phyloP scores from a whole-genome alignment of 2,797 vertebrate genomes.

The Sphenopsis melanotis region DNA sequence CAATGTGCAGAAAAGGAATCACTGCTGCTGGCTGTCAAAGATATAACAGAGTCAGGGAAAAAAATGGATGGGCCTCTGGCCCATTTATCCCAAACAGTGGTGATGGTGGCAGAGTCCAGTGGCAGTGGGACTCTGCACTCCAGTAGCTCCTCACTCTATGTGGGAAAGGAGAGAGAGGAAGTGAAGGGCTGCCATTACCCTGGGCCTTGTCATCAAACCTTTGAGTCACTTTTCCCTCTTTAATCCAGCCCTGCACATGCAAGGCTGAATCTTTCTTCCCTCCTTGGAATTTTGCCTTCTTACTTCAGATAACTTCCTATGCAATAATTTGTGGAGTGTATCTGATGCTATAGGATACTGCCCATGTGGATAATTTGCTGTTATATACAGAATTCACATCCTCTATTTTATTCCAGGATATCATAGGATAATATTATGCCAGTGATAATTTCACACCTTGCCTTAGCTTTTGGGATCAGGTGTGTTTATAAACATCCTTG shows the following conservation, averaged over 20 bases:
- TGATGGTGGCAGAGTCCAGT: neutral
- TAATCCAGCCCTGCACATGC: neutral
- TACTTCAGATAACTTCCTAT: neutral
- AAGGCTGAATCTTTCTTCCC: neutral
- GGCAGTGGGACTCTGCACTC: neutral
- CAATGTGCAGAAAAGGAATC: neutral
- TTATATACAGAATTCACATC: neutral
- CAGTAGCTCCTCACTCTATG: neutral
- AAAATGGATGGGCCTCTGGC: neutral
- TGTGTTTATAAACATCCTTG: neutral
- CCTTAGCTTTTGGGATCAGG: neutral
- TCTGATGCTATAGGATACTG: neutral
- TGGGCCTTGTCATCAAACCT: neutral
- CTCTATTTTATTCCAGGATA: neutral
- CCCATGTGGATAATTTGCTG: neutral
- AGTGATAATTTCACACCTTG: neutral
- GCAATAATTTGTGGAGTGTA: neutral
- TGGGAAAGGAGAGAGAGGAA: neutral
- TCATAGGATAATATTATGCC: rapidly evolving
- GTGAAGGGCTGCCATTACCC: neutral
- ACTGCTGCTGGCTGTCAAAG: neutral
- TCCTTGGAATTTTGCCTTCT: neutral
- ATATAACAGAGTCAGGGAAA: neutral
- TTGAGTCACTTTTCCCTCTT: neutral
- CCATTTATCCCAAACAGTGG: neutral